Evolutionary conservation across 1,140 invertebrate genomes (phyloP), one percentile per base, ranked within the genome.

Genomic region (Heliconius eleuchia): DNA sequence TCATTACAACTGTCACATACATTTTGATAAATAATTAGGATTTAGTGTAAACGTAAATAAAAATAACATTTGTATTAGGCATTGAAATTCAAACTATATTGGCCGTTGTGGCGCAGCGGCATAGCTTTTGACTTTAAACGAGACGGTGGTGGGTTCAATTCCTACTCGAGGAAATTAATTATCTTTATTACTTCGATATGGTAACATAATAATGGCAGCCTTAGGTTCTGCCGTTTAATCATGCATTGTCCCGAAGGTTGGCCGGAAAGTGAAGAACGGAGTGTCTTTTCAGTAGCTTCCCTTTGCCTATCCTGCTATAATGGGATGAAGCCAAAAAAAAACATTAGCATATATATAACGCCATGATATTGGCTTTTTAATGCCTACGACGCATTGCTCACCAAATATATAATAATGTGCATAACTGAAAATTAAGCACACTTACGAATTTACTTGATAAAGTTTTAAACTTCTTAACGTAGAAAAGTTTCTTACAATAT

Each of bases 361-460:
- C 60, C 60, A 27, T 27, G 11, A 30, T 66, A 5, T 11, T 66
- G 60, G 60, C 27, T 66, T 46, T 57, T 23, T 60, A 60, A 60
- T 66, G 60, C 23, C 60, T 66, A 80, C 73, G 76, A 84, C 70
- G 82, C 83, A 75, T 82, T 84, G 85, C 83, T 86, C 83, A 86
- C 85, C 71, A 74, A 83, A 75, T 74, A 73, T 77, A 80, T 66
- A 66, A 66, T 66, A 66, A 30, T 30, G 60, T 66, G 60, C 60
- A 80, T 80, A 66, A 82, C 74, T 82, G 75, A 76, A 77, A 77
- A 76, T 23, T 76, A 86, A 85, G 85, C 86, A 89, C 86, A 86
- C 85, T 86, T 88, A 89, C 87, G 87, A 91, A 89, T 90, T 89
- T 90, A 90, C 86, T 85, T 80, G 73, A 76, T 81, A 86, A 84